phyloP scores from a whole-genome alignment of 2,797 vertebrate species.

The Molossus molossus region DNA sequence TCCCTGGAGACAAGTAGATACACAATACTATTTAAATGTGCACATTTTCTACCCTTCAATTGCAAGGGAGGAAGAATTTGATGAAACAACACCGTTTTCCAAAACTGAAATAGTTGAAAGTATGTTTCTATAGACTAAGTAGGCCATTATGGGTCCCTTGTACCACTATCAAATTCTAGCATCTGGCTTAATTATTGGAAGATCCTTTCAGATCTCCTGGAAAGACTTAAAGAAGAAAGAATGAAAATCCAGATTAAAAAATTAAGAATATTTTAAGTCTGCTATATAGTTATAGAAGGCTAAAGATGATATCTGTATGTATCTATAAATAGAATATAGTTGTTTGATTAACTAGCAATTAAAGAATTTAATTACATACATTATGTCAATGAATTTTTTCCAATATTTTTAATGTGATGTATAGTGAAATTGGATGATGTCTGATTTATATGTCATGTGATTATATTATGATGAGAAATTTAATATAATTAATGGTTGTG shows the following conservation, averaged over 20 bases:
- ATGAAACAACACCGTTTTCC: not conserved
- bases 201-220: not conserved
- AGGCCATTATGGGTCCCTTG: not conserved
- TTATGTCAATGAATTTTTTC: conserved; percentile 38
- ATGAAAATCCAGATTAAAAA: conserved; percentile 35
- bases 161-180: not conserved
- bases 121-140: conserved; percentile 10
- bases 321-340: not conserved
- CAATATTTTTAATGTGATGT: not conserved
- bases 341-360: not conserved
- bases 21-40: not conserved
- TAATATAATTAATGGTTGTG: not conserved
- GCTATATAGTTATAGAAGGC: not conserved
- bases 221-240: conserved; percentile 28
- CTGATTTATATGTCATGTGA: not conserved
- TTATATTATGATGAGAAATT: not conserved
- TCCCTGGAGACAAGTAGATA: not conserved
- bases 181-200: not conserved
- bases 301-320: not conserved
- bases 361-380: conserved; percentile 11
- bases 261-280: not conserved
- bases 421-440: conserved; percentile 4
- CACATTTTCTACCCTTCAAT: not conserved
- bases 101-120: not conserved
- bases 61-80: not conserved